Evolutionary conservation across 1,140 invertebrate genomes (phyloP).

Genomic region (Andrena cerasifolii): DNA sequence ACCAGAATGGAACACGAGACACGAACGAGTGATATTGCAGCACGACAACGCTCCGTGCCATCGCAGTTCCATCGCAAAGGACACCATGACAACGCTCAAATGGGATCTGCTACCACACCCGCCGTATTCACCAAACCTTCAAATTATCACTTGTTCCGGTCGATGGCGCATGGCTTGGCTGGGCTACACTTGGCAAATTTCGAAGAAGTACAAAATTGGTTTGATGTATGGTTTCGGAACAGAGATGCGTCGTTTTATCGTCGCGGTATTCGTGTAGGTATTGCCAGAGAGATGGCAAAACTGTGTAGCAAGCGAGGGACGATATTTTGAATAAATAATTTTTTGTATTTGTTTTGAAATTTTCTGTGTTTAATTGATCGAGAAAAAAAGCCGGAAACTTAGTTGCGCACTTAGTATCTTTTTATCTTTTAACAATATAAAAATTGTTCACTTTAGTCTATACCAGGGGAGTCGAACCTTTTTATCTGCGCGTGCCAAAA

Average conservation of each 20-base stretch:
- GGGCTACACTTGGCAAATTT: too few relatives aligned
- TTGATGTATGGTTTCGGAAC: neutral
- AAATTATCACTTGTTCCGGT: neutral
- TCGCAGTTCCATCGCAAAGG: neutral
- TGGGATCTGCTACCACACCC: neutral
- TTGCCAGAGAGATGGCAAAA: neutral
- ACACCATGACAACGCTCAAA: neutral
- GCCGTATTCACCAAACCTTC: neutral
- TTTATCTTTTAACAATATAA: too few relatives aligned
- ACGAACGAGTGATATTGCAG: neutral
- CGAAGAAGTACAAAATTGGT: neutral
- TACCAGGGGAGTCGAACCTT: too few relatives aligned
- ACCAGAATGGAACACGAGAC: neutral
- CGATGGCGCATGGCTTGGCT: too few relatives aligned
- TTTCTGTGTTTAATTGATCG: too few relatives aligned
- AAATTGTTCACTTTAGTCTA: too few relatives aligned
- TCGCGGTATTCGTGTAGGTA: neutral
- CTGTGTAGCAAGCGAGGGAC: neutral
- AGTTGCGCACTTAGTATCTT: too few relatives aligned
- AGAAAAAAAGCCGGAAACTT: too few relatives aligned
- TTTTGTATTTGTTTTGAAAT: too few relatives aligned
- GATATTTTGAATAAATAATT: conserved; percentile 8
- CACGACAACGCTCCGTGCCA: neutral
- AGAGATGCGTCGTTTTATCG: neutral
- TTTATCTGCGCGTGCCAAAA: too few relatives aligned